Evolutionary conservation across 2,113 vertebrate genomes (phyloP).

Genomic region (Hassar affinis): DNA sequence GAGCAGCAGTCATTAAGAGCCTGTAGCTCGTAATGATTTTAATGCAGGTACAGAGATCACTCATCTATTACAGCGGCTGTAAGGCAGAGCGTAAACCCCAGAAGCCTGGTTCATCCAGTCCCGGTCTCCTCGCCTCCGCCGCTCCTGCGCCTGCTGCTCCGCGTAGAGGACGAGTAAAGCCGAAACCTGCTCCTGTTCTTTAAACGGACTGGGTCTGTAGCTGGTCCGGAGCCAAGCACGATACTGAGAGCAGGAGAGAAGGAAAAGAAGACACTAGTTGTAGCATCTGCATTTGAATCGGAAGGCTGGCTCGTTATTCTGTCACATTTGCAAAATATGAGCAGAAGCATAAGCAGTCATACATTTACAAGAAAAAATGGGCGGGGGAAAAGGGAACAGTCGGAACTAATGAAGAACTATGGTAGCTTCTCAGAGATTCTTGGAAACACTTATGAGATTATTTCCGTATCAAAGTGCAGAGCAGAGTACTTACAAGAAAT

Average conservation of each 20-base stretch:
- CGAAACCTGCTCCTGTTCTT: constrained; percentile 79
- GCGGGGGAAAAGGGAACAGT: not conserved
- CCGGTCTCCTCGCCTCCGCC: constrained; percentile 56
- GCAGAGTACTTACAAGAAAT: not conserved
- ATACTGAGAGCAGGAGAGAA: constrained; percentile 67
- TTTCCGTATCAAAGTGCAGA: not conserved
- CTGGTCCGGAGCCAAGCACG: constrained; percentile 73
- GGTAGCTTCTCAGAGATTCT: not conserved
- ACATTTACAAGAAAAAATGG: not conserved
- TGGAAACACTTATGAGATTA: not conserved
- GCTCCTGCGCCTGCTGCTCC: constrained; percentile 68
- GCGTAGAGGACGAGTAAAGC: constrained; percentile 70
- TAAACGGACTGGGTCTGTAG: constrained; percentile 74
- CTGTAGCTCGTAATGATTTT: not conserved
- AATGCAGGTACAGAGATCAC: not conserved
- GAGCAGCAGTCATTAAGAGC: constrained; percentile 24
- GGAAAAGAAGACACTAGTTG: constrained; percentile 26
- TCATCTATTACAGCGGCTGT: constrained; percentile 57
- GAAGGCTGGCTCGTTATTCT: not conserved
- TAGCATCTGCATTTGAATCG: not conserved
- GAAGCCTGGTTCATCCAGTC: constrained; percentile 51
- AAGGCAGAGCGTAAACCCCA: constrained; percentile 54
- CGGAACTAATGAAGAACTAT: not conserved
- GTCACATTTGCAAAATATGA: not conserved
- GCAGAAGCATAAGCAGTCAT: not conserved